These are phyloP conservation scores for Thomomys bottae DNA, from an alignment of 2,113 vertebrate genomes.

Conservation along the genomic window DNA sequence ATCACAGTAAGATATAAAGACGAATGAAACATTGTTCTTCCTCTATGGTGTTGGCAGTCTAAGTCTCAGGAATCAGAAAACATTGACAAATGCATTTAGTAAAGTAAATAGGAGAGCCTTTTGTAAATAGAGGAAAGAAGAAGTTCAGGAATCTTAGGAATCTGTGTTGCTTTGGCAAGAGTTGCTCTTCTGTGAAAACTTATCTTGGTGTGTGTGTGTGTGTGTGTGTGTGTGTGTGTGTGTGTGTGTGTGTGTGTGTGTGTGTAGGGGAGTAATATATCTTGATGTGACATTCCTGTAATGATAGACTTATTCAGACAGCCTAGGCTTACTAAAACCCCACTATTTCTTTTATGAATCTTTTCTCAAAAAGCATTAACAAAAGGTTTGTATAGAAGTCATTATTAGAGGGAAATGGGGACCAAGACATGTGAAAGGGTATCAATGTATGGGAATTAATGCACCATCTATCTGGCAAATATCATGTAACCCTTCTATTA, in stretches of 20 bases:
- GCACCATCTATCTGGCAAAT: too few species aligned
- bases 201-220: too few species aligned
- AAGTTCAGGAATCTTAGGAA: background rate
- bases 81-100: background rate
- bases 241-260: too few species aligned
- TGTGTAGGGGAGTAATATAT: background rate
- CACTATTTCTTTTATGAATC: fast-evolving
- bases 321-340: fast-evolving
- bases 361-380: too few species aligned
- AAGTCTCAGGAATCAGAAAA: background rate
- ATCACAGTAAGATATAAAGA: background rate
- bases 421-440: too few species aligned
- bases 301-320: fast-evolving
- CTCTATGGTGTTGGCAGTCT: background rate
- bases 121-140: background rate
- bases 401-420: too few species aligned
- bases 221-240: too few species aligned
- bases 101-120: background rate
- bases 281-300: background rate
- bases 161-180: background rate
- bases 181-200: background rate
- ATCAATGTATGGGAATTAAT: too few species aligned
- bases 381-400: background rate
- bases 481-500: too few species aligned
- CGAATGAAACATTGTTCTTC: background rate